phyloP scores from a whole-genome alignment of 2,797 vertebrate species.

The Chelonia mydas region DNA sequence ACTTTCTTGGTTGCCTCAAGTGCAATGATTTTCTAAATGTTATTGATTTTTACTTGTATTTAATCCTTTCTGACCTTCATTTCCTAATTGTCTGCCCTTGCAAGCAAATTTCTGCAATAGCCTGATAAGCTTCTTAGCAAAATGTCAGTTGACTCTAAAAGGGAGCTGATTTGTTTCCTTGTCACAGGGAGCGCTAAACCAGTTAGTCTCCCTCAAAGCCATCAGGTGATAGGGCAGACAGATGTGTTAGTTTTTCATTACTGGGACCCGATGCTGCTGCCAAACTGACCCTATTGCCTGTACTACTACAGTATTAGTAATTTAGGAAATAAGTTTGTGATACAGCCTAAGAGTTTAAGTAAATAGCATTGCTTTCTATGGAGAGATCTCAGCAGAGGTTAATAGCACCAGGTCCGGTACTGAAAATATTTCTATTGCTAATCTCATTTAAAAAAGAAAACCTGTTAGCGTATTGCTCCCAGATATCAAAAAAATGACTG shows the following conservation, averaged over 20 bases:
- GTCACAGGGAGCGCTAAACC: constrained; percentile 1
- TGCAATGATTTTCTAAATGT: constrained; percentile 25
- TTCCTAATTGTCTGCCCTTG: neutral
- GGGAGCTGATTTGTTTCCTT: constrained; percentile 23
- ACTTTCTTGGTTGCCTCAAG: neutral
- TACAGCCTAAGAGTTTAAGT: accelerated
- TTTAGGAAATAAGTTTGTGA: neutral
- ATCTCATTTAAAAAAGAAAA: neutral
- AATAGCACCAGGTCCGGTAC: neutral
- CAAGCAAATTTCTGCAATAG: constrained; percentile 35
- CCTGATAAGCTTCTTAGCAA: constrained; percentile 14
- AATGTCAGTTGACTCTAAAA: neutral
- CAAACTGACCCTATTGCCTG: neutral
- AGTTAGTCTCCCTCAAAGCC: constrained; percentile 17
- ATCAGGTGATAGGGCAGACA: neutral
- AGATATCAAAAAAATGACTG: neutral
- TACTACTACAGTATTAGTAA: neutral
- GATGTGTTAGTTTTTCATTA: neutral
- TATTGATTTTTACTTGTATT: neutral
- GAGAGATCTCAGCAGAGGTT: neutral
- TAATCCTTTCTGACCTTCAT: constrained; percentile 14
- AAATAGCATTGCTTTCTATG: neutral
- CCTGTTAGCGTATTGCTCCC: accelerated
- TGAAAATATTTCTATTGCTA: neutral
- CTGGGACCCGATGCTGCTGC: neutral